Conservation (phyloP, 37 sponge, comb jelly and placozoan species). For the Beroe ovata region DNA sequence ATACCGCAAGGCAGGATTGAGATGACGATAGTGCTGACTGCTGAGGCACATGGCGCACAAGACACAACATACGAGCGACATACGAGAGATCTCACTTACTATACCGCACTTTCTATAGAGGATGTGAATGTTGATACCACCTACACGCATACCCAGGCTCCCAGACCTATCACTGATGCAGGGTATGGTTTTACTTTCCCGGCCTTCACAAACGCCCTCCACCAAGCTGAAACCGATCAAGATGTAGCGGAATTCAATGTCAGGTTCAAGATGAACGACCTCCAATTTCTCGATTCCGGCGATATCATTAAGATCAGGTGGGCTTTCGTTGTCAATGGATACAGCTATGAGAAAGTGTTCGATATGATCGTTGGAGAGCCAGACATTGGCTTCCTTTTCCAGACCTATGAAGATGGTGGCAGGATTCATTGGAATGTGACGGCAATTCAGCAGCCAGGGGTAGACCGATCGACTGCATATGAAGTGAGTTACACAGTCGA, state of each 20-base stretch:
- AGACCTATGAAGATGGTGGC: slow-evolving; percentile 54
- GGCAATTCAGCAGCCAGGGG: slow-evolving; percentile 47
- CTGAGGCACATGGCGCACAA: slow-evolving; percentile 6
- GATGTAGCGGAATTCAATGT: slow-evolving; percentile 2
- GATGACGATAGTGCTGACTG: slow-evolving; percentile 46
- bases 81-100: slow-evolving; percentile 19
- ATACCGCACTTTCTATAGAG: slow-evolving; percentile 1
- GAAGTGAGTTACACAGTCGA: slow-evolving; percentile 9
- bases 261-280: slow-evolving; percentile 55
- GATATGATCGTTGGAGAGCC: slow-evolving; percentile 34
- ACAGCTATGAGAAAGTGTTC: slow-evolving; percentile 21
- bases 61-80: slow-evolving; percentile 47
- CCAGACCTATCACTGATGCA: neutral
- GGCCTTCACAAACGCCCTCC: slow-evolving; percentile 12
- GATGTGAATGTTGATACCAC: neutral
- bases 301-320: slow-evolving; percentile 37
- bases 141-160: neutral
- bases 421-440: slow-evolving; percentile 47
- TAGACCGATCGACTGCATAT: neutral
- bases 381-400: slow-evolving; percentile 22
- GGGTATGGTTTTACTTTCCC: slow-evolving; percentile 49
- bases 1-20: slow-evolving; percentile 38
- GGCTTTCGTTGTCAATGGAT: slow-evolving; percentile 41
- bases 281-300: slow-evolving; percentile 27
- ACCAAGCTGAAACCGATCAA: slow-evolving; percentile 7